Evolutionary conservation across 2,797 vertebrate species (phyloP), one percentile per base, ranked within the genome.

Genomic region (Manis pentadactyla): DNA sequence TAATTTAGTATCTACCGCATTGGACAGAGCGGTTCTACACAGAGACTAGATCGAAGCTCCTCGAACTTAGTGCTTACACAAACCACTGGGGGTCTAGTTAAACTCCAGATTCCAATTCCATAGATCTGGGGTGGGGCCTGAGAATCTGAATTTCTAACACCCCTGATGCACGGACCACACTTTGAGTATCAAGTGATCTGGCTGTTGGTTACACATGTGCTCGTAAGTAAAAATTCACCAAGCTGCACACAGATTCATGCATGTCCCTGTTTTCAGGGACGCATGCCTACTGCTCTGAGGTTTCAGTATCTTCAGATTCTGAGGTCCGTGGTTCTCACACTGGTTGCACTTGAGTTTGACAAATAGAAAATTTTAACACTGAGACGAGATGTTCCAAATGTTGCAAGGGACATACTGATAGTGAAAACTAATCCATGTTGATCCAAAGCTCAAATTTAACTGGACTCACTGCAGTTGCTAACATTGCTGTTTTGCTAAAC

Each of bases 171-270:
- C 0, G 0, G 15, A 21, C 78, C 59, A 42, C 15, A 3, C 31
- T 84, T 17, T 51, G 12, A 79, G 42, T 0, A 49, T 10, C 37
- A 46, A 4, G 39, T 10, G 10, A 71, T 37, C 49, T 66, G 37
- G 1, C 12, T 7, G 14, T 39, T 27, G 2, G 69, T n/a, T 15
- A 71, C 14, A 25, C 5, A 17, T 3, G 17, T 13, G 51, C 46
- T 69, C 55, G 0, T 23, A 34, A 63, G 37, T 18, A 31, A 68
- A 85, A 87, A 42, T 34, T 17, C 23, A 51, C 15, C 31, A 31
- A 69, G 31, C 31, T 23, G 1, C 17, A 11, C 31, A 15, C 23
- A 1, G 7, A 15, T 49, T 25, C 75, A 15, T 0, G 1, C 4
- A 4, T 23, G 25, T 46, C 59, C 37, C 39, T 59, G 7, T n/a